Evolutionary conservation across 2,113 vertebrate genomes (phyloP).

Genomic region (Collichthys lucidus): DNA sequence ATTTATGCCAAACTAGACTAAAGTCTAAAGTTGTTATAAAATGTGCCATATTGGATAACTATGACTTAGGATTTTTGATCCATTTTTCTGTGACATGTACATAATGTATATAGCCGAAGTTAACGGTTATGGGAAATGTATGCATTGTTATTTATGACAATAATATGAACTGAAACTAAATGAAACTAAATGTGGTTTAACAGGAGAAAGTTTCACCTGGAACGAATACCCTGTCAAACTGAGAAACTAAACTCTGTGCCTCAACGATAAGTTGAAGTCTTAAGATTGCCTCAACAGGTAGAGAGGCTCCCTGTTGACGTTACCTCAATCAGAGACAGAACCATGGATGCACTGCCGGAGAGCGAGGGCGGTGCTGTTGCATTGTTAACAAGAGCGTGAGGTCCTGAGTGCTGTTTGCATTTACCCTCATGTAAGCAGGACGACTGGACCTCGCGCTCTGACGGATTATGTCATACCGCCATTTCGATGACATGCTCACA

Average conservation of each 20-base stretch:
- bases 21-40: conserved; percentile 91
- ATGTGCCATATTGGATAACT: conserved; percentile 91
- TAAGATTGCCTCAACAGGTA: conserved; percentile 99
- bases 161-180: conserved; percentile 94
- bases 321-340: conserved; percentile 86
- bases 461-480: conserved; percentile 89
- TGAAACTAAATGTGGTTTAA: conserved; percentile 86
- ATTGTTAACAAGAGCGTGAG: conserved; percentile 88
- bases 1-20: conserved; percentile 90
- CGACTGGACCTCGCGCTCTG: conserved; percentile 88
- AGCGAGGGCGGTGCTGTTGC: conserved; percentile 76
- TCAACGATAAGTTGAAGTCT: conserved; percentile 98
- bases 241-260: conserved; percentile 93
- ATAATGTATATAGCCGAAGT: conserved; percentile 90
- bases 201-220: conserved; percentile 95
- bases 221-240: conserved; percentile 94
- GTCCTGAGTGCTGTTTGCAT: conserved; percentile 92
- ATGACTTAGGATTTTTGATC: conserved; percentile 89
- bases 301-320: conserved; percentile 99
- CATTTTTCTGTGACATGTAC: conserved; percentile 88
- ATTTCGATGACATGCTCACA: conserved; percentile 90
- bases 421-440: conserved; percentile 96
- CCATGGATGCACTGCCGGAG: conserved; percentile 74
- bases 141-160: conserved; percentile 97
- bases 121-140: conserved; percentile 88